phyloP scores from a whole-genome alignment of 2,888 invertebrate genomes.

The Seira sanloemensis region DNA sequence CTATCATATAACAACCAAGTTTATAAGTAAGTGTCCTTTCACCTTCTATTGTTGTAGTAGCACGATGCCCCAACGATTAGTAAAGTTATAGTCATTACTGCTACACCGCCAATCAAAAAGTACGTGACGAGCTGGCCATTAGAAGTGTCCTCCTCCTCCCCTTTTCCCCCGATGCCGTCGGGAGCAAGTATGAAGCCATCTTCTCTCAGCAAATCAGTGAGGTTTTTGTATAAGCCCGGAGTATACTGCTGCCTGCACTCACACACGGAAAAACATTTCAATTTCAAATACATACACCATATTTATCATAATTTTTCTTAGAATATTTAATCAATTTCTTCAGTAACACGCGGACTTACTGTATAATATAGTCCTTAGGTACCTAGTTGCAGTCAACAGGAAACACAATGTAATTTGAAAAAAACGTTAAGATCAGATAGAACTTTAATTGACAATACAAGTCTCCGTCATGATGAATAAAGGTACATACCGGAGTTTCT shows the following conservation, averaged over 20 bases:
- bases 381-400: too few relatives aligned
- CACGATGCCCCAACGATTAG: slow-evolving; percentile 57
- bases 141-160: slow-evolving; percentile 65
- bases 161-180: slow-evolving; percentile 11
- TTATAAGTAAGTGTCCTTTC: background rate
- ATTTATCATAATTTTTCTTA: too few relatives aligned
- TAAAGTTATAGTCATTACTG: slow-evolving; percentile 46
- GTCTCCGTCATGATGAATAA: too few relatives aligned
- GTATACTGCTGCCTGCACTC: slow-evolving; percentile 33
- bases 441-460: too few relatives aligned
- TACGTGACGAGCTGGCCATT: slow-evolving; percentile 39
- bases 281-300: too few relatives aligned
- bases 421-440: too few relatives aligned
- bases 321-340: too few relatives aligned
- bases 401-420: too few relatives aligned
- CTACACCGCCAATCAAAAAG: slow-evolving; percentile 54
- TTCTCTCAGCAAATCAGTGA: background rate
- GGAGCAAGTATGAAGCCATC: background rate
- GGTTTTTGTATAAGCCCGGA: slow-evolving; percentile 14
- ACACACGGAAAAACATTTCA: too few relatives aligned
- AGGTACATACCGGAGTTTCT: too few relatives aligned
- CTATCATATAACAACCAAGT: background rate
- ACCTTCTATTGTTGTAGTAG: slow-evolving; percentile 66
- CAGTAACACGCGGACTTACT: too few relatives aligned
- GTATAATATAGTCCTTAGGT: background rate